Evolutionary conservation across 2,797 vertebrate genomes (phyloP), one percentile per base, ranked within the genome.

Genomic region (Rhynchotus rufescens): DNA sequence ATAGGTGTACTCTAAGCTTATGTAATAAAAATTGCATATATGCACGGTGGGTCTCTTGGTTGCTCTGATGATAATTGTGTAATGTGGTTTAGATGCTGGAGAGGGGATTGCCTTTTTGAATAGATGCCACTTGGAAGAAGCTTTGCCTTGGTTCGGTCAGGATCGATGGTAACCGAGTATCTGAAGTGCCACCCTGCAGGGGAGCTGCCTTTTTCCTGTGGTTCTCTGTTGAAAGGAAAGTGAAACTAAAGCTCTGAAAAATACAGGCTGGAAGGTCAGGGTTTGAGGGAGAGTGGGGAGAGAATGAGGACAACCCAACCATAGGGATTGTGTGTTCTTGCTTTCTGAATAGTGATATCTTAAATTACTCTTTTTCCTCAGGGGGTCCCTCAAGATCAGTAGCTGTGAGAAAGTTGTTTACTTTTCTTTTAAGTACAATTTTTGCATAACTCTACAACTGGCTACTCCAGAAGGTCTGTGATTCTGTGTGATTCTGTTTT

Each of bases 61-160:
- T 23, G 42, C 59, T 77, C 45, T 68, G 52, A 11, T 22, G 22
- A 1, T 28, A 59, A 52, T 26, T 56, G 36, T 77, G 12, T 45
- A 45, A 30, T 4, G 23, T 52, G 5, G 0, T 44, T 78, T 60
- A 6, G 7, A 5, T 32, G 32, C 28, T 49, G 80, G 49, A 28
- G 9, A 45, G n/a, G 65, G 65, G 19, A 71, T 90, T 81, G 26
- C 64, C 84, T 82, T 86, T 74, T 49, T 51, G 16, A n/a, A 76
- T 84, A 30, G 32, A 76, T 68, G 61, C 34, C 62, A 84, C 56
- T 44, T 42, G 84, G 69, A 69, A 49, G 36, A 81, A 76, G 62
- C 57, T 79, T 57, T 93, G 71, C 40, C 59, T 92, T 86, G 57
- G 47, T 88, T 96, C 72, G 91, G 67, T 75, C 80, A 62, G 65